Conservation (phyloP, 2,888 invertebrate species). For the Conistra vaccinii region DNA sequence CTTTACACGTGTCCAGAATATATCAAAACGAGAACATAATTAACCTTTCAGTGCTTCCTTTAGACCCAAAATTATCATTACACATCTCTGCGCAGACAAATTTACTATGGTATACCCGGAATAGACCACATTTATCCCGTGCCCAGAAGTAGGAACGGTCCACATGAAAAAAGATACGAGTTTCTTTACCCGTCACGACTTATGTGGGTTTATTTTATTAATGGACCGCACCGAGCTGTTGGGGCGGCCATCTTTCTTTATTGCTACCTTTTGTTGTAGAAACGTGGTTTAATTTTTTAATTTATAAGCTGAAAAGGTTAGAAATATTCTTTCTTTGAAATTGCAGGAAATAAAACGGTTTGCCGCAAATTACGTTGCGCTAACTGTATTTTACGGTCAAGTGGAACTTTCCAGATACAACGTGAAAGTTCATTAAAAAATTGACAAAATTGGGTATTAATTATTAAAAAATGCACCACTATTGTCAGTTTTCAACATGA, state of each 20-base stretch:
- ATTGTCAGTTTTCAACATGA: constrained; percentile 43
- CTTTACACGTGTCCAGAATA: constrained; percentile 20
- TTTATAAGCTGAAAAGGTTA: constrained; percentile 31
- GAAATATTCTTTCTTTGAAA: constrained; percentile 6
- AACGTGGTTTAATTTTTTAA: constrained; percentile 47
- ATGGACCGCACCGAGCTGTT: constrained; percentile 55
- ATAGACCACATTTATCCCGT: constrained; percentile 60
- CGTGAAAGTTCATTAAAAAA: not conserved
- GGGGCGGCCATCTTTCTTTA: constrained; percentile 59
- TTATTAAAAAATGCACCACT: constrained; percentile 21
- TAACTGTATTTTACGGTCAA: not conserved
- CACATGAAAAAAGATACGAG: constrained; percentile 55
- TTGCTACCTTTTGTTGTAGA: constrained; percentile 54
- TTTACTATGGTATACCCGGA: constrained; percentile 57
- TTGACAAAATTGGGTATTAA: constrained; percentile 17
- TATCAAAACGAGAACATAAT: constrained; percentile 37
- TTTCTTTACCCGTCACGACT: constrained; percentile 52
- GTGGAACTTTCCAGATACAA: not conserved
- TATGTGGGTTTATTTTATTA: constrained; percentile 65
- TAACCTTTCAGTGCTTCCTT: constrained; percentile 42
- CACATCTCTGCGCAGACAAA: constrained; percentile 55
- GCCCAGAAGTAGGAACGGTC: constrained; percentile 47
- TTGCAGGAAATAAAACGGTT: not conserved
- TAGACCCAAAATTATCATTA: constrained; percentile 48
- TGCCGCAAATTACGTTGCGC: not conserved